Base-by-base conservation (phyloP, 2,888 invertebrate genomes). In the Nasonia oneida region DNA sequence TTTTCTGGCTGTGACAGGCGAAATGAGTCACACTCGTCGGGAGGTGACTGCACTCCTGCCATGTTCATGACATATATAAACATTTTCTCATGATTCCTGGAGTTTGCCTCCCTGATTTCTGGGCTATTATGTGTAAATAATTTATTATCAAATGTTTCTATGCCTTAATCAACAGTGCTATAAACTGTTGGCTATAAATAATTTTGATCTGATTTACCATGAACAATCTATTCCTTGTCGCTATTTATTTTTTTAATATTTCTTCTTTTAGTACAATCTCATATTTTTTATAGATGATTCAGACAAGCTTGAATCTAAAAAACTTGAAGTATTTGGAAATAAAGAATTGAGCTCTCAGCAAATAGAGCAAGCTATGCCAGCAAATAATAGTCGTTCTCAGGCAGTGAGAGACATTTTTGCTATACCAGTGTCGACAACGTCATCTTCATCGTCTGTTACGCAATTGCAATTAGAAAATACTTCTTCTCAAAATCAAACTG, bases 281-380 rank as follows among this genome's bases (percentile, higher is more conserved):
- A 53, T 53, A 53, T 15, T 47, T 76, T 73, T 67, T 18, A 71
- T 64, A 85, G 93, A 93, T 85, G 92, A 92, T 86, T 90, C 90
- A 83, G 92, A 93, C 50, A 92, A 92, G 74, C 88, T 92, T 50
- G 92, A 92, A 79, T 83, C 92, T 15, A 93, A 93, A 84, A 92
- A 92, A 88, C 88, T 93, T 50, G 92, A 93, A 82, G 89, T 91
- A 8, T 87, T 90, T 18, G 89, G 88, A 39, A 89, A 84, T 78
- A 74, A 53, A 29, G 81, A 85, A 5, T 88, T 84, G 77, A 88
- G 86, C 23, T 87, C 89, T 12, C 91, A 91, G 80, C 91, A 91
- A 88, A 88, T 89, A 75, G 89, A 90, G 23, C 92, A 90, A 87
- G 88, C 89, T 33, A 88, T 88, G 33, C 89, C 89, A 71, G 89